Percentiles rank a stretch among this genome's conserved stretches.
These are phyloP conservation scores for Leptopilina myrica DNA, from an alignment of 2,888 invertebrate genomes.

Conservation along the genomic window DNA sequence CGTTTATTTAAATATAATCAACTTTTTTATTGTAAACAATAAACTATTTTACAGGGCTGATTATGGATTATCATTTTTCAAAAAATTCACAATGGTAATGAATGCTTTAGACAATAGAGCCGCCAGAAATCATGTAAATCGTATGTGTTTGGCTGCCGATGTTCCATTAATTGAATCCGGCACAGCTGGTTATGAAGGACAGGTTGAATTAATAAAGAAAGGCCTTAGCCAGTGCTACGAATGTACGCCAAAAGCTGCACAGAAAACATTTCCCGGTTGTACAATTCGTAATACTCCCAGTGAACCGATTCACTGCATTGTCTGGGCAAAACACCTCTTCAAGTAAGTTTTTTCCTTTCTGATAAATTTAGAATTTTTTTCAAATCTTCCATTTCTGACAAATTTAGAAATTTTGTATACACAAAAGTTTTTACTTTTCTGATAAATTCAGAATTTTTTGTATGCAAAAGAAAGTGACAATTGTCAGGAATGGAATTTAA, in stretches of 20 bases:
- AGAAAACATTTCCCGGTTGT: conserved; percentile 97
- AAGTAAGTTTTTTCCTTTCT: conserved; percentile 82
- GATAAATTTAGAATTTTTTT: not conserved
- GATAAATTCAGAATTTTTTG: no score
- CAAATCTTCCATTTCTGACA: no score
- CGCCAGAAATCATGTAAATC: conserved; percentile 98
- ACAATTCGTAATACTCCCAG: conserved; percentile 99
- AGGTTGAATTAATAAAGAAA: conserved; percentile 92
- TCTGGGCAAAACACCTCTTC: conserved; percentile 99
- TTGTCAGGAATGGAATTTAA: no score
- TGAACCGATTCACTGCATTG: conserved; percentile 99
- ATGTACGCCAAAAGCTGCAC: conserved; percentile 93
- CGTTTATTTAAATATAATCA: no score
- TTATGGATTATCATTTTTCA: conserved; percentile 94
- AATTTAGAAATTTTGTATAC: no score
- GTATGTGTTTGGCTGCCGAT: conserved; percentile 97
- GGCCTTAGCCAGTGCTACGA: conserved; percentile 97
- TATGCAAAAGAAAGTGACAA: no score
- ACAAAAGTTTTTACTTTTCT: no score
- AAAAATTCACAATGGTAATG: conserved; percentile 93
- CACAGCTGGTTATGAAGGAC: conserved; percentile 97
- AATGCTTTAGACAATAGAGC: conserved; percentile 98
- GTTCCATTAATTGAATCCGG: conserved; percentile 98
- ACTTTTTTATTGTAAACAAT: no score
- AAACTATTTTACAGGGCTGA: conserved; percentile 83